Conservation (phyloP, 2,888 invertebrate genomes). For the Tiliacea citrago region DNA sequence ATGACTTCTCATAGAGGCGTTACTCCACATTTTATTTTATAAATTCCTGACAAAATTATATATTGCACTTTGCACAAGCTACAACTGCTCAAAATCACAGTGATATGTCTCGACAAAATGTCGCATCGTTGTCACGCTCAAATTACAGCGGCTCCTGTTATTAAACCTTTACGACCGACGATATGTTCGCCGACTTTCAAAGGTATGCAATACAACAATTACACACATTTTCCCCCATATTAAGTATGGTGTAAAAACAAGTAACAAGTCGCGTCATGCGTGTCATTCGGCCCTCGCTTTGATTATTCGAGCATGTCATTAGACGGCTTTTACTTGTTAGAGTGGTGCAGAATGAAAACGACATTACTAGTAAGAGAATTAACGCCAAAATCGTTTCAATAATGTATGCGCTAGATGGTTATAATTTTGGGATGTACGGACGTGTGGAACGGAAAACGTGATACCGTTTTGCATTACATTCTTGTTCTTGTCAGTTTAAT, state of each 20-base stretch:
- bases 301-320: conserved; percentile 79
- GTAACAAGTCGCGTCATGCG: conserved; percentile 73
- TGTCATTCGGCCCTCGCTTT: conserved; percentile 76
- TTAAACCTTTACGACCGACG: conserved; percentile 73
- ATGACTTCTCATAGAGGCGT: conserved; percentile 46
- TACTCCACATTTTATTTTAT: conserved; percentile 40
- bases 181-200: conserved; percentile 79
- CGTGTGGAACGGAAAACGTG: conserved; percentile 28
- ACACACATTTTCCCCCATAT: conserved; percentile 78
- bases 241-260: conserved; percentile 79
- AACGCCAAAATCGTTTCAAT: conserved; percentile 70
- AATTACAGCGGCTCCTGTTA: conserved; percentile 68
- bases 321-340: conserved; percentile 72
- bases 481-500: conserved; percentile 6
- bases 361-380: conserved; percentile 69
- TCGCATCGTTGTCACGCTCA: conserved; percentile 65
- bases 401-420: conserved; percentile 64
- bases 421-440: conserved; percentile 51
- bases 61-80: conserved; percentile 29
- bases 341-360: conserved; percentile 70
- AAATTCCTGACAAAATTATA: conserved; percentile 53
- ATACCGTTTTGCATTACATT: not conserved
- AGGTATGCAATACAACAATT: conserved; percentile 77
- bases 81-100: conserved; percentile 56
- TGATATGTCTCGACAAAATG: conserved; percentile 55